These are phyloP conservation scores for Chelonoidis abingdonii DNA, from an alignment of 2,113 vertebrate genomes.

Conservation along the genomic window DNA sequence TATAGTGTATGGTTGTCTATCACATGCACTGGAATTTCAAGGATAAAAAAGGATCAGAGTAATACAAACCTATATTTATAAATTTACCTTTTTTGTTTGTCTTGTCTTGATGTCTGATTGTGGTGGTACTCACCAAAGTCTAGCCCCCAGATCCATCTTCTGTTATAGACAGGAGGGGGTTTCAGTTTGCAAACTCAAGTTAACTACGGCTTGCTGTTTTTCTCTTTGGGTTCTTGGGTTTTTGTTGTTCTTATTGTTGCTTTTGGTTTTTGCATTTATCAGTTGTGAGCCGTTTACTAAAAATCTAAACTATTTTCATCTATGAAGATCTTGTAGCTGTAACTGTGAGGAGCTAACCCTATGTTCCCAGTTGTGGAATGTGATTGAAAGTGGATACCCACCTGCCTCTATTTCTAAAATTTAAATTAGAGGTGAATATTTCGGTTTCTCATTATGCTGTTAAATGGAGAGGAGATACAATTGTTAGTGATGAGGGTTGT, in stretches of 20 bases:
- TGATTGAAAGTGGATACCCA: constrained; percentile 35
- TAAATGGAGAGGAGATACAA: not conserved
- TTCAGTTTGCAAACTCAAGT: not conserved
- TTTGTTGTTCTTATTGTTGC: not conserved
- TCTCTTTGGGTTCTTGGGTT: not conserved
- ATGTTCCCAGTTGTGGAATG: constrained; percentile 11
- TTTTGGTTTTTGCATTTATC: not conserved
- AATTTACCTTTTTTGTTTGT: not conserved
- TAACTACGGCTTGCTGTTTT: not conserved
- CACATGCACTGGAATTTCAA: not conserved
- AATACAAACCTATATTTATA: not conserved
- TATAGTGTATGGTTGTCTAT: not conserved
- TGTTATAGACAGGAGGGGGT: not conserved
- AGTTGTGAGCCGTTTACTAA: not conserved
- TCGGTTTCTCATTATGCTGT: constrained; percentile 54
- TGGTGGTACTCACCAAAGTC: not conserved
- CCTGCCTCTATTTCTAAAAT: constrained; percentile 32
- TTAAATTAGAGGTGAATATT: constrained; percentile 49
- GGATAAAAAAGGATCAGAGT: not conserved
- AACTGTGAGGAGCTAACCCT: not conserved
- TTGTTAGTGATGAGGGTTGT: not conserved
- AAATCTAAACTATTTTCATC: not conserved
- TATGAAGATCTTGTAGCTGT: not conserved
- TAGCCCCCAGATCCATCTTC: not conserved
- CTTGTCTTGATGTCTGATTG: accelerated